Conservation (phyloP, 2,888 invertebrate species). For the Alviniconcha strummeri region DNA sequence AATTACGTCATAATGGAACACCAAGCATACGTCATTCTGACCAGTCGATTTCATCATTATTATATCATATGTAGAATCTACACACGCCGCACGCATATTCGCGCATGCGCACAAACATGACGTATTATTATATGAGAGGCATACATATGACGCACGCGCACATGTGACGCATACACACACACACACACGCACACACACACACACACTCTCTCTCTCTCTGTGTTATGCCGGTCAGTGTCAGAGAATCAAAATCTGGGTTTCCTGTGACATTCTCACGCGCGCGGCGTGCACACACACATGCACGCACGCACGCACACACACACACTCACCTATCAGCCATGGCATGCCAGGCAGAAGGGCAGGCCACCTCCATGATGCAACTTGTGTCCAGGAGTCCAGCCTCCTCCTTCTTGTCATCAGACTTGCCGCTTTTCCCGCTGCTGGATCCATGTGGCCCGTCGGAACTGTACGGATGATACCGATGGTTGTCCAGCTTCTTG, state of each 20-base stretch:
- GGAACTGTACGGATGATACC: conserved; percentile 15
- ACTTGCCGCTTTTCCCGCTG: not conserved
- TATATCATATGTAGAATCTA: too few relatives aligned
- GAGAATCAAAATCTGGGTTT: too few relatives aligned
- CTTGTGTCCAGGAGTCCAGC: conserved; percentile 43
- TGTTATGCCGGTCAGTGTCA: too few relatives aligned
- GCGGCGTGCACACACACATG: not conserved
- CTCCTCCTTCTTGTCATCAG: conserved; percentile 37
- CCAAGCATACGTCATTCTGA: too few relatives aligned
- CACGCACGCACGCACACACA: not conserved
- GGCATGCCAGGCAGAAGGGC: conserved; percentile 65
- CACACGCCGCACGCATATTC: too few relatives aligned
- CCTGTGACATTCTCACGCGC: too few relatives aligned
- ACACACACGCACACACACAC: conserved; percentile 3
- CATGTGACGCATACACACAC: not conserved
- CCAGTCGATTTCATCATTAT: too few relatives aligned
- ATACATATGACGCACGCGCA: too few relatives aligned
- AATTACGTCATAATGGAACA: too few relatives aligned
- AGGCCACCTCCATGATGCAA: conserved; percentile 44
- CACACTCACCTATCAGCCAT: conserved; percentile 42
- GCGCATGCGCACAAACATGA: too few relatives aligned
- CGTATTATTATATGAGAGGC: too few relatives aligned
- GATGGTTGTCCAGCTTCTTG: not conserved
- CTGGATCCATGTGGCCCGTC: not conserved
- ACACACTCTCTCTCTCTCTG: not conserved